Percentiles rank a stretch among this genome's conserved stretches.
Evolutionary conservation across 1,140 invertebrate genomes (phyloP).

Genomic region (Heliconius eleuchia): DNA sequence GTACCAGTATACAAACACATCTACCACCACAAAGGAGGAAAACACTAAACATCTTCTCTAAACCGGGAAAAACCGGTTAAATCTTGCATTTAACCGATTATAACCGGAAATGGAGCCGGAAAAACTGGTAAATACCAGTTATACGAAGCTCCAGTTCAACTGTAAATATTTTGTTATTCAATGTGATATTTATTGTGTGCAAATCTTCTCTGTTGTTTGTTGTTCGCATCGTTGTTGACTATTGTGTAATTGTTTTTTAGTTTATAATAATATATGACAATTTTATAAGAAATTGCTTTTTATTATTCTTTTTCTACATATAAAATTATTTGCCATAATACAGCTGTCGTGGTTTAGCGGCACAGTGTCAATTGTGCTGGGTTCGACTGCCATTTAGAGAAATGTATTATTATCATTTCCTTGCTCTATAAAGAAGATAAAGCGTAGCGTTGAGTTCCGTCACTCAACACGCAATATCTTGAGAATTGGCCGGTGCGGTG

Average conservation of each 20-base stretch:
- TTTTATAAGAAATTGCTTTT: neutral
- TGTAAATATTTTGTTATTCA: slow-evolving; percentile 65
- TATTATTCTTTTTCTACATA: neutral
- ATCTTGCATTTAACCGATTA: slow-evolving; percentile 27
- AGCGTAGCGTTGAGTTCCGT: too few relatives aligned
- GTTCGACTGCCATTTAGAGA: neutral
- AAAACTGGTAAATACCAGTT: neutral
- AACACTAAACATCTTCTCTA: slow-evolving; percentile 72
- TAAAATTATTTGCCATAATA: too few relatives aligned
- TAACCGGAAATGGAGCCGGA: slow-evolving; percentile 30
- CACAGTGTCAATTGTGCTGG: too few relatives aligned
- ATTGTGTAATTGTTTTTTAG: slow-evolving; percentile 74
- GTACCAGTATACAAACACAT: slow-evolving; percentile 91
- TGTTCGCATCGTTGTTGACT: slow-evolving; percentile 75
- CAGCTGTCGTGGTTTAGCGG: too few relatives aligned
- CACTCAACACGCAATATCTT: too few relatives aligned
- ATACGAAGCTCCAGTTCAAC: slow-evolving; percentile 35
- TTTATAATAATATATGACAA: slow-evolving; percentile 41
- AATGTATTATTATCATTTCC: too few relatives aligned
- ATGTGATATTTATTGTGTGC: slow-evolving; percentile 80
- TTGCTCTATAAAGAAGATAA: too few relatives aligned
- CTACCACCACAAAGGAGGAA: slow-evolving; percentile 85
- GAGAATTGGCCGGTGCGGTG: too few relatives aligned
- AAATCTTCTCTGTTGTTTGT: slow-evolving; percentile 62
- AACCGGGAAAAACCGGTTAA: slow-evolving; percentile 29